Base-by-base conservation (phyloP, 2,113 vertebrate genomes). In the Phaethornis superciliosus region DNA sequence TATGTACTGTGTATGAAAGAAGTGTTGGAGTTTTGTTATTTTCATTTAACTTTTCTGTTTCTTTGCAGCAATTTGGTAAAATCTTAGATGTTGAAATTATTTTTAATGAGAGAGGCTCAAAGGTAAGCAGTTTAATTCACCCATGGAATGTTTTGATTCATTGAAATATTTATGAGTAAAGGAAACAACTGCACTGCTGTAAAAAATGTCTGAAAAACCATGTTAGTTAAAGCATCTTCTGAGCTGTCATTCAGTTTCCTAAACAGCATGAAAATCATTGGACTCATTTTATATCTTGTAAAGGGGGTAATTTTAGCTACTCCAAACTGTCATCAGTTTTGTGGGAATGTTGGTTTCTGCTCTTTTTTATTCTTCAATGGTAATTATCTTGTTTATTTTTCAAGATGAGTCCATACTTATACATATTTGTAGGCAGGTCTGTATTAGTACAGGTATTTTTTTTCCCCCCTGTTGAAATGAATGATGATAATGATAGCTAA, bases 51-150 rank as follows among this genome's bases (percentile, higher is more conserved):
- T 96, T 97, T 97, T 98, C 96, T 97, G 44, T 98, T 97, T 98
- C 90, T 98, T 98, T 98, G 79, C 98, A 99, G 98, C 98, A 99
- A 99, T 99, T 99, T 98, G 98, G 98, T 98, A 99, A 99, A 99
- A 99, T 99, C 98, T 98, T 99, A 99, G 98, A 99, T 98, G 98
- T 99, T 98, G 98, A 99, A 98, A 99, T 99, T 97, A 99, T 99
- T 98, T 99, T 99, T 98, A 99, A 99, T 98, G 98, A 99, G 97
- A 96, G 98, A 94, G 98, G 98, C 97, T 99, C 98, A 81, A 99
- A 99, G 98, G 98, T 99, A 99, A 98, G 98, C 97, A 88, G 72
- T 95, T 94, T 89, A 93, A 95, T 98, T 96, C 94, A 95, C 78
- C 63, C 90, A 42, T 88, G 94, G 90, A 92, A 49, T 63, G 77